Conservation (phyloP, 2,888 invertebrate genomes). For the Stenodema calcarata region DNA sequence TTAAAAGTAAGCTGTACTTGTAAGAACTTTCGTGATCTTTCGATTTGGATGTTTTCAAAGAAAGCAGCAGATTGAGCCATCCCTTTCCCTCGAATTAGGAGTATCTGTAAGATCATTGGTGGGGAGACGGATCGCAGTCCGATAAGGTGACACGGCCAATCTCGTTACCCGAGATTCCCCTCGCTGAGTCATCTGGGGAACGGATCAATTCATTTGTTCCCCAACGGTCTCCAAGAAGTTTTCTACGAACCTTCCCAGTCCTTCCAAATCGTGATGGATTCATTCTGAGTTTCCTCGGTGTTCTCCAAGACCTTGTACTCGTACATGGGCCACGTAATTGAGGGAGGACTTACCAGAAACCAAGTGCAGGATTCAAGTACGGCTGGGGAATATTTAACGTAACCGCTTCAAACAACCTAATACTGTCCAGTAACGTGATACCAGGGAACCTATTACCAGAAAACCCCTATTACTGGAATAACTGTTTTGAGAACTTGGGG, state of each 20-base stretch:
- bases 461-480: too few relatives aligned
- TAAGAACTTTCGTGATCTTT: too few relatives aligned
- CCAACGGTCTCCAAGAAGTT: not conserved
- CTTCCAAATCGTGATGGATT: not conserved
- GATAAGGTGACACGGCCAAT: not conserved
- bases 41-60: not conserved
- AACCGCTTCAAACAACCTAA: too few relatives aligned
- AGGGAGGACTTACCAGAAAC: too few relatives aligned
- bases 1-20: too few relatives aligned
- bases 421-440: too few relatives aligned
- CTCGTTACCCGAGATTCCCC: not conserved
- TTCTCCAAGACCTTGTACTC: not conserved
- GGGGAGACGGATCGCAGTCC: not conserved
- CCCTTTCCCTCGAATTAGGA: not conserved
- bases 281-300: not conserved
- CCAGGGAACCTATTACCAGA: too few relatives aligned
- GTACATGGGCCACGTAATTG: too few relatives aligned
- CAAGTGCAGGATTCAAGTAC: too few relatives aligned
- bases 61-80: not conserved
- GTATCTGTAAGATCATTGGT: not conserved
- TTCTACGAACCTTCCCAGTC: not conserved
- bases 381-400: too few relatives aligned
- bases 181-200: not conserved
- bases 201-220: not conserved
- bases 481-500: too few relatives aligned